Conservation (phyloP, 2,888 invertebrate species). For the Poecilobothrus nobilitatus region DNA sequence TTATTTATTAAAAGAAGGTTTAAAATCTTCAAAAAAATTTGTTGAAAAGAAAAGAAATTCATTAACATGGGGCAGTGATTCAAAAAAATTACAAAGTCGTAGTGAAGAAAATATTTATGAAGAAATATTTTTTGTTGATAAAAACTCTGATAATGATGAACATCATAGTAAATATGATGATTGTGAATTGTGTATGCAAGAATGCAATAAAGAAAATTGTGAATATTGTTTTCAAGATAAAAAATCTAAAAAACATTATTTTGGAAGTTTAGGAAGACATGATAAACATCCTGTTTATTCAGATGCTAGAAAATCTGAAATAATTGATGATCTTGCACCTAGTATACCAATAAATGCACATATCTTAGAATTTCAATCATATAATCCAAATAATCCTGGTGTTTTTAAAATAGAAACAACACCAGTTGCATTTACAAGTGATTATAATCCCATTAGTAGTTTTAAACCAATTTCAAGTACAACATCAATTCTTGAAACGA, state of each 20-base stretch:
- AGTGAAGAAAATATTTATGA: constrained; percentile 45
- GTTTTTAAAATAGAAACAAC: constrained; percentile 44
- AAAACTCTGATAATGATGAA: constrained; percentile 29
- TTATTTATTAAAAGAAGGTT: constrained; percentile 42
- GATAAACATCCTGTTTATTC: constrained; percentile 12
- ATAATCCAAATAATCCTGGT: constrained; percentile 44
- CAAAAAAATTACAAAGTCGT: constrained; percentile 33
- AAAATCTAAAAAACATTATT: constrained; percentile 18
- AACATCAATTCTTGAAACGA: constrained; percentile 19
- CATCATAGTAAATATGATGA: constrained; percentile 32
- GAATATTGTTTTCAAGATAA: constrained; percentile 33
- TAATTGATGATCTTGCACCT: neutral
- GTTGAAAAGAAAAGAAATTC: constrained; percentile 35
- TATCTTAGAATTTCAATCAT: constrained; percentile 43
- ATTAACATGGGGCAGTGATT: constrained; percentile 19
- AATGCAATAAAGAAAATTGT: constrained; percentile 40
- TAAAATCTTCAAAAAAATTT: constrained; percentile 40
- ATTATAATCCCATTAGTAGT: constrained; percentile 42
- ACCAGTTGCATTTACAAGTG: constrained; percentile 43
- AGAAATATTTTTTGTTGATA: constrained; percentile 42
- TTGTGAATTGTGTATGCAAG: constrained; percentile 41
- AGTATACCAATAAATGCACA: constrained; percentile 27
- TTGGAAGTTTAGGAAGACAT: constrained; percentile 24
- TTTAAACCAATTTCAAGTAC: constrained; percentile 29
- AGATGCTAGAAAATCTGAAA: constrained; percentile 22